Evolutionary conservation across 2,888 invertebrate genomes (phyloP).

Genomic region (Parthenolecanium corni): DNA sequence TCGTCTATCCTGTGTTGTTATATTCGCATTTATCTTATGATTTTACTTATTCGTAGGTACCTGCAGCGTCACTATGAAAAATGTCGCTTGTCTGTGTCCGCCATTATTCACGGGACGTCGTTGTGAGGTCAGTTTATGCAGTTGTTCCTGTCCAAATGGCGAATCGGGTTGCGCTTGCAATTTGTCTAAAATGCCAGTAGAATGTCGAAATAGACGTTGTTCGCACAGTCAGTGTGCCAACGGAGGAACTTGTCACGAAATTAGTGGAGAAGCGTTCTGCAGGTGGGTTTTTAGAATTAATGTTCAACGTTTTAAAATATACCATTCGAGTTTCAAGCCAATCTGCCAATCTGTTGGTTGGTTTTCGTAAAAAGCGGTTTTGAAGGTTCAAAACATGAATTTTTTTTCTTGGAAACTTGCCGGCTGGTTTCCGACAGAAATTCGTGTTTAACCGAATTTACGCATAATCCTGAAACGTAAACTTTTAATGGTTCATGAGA

Average conservation of each 20-base stretch:
- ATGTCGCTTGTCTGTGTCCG: constrained; percentile 42
- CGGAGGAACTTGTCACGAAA: constrained; percentile 44
- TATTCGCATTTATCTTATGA: no score
- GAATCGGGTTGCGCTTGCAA: constrained; percentile 34
- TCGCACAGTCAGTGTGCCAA: constrained; percentile 42
- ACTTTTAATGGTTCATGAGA: no score
- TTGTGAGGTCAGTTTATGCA: constrained; percentile 46
- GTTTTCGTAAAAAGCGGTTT: no score
- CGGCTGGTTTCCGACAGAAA: no score
- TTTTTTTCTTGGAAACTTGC: not conserved
- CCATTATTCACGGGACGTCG: constrained; percentile 41
- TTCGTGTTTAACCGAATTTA: no score
- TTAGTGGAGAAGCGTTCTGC: constrained; percentile 41
- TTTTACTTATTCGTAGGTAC: constrained; percentile 34
- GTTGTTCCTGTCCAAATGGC: constrained; percentile 35
- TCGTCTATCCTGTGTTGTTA: not conserved
- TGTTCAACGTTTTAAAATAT: not conserved
- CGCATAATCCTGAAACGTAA: no score
- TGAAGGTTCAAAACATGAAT: no score
- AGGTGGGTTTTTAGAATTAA: constrained; percentile 35
- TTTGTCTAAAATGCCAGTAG: constrained; percentile 22
- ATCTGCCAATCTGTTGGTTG: no score
- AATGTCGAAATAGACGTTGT: constrained; percentile 29
- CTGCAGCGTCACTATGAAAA: constrained; percentile 39
- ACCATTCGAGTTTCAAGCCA: no score